Base-by-base conservation (phyloP, 1,140 invertebrate species). In the Drosophila tsacasi region DNA sequence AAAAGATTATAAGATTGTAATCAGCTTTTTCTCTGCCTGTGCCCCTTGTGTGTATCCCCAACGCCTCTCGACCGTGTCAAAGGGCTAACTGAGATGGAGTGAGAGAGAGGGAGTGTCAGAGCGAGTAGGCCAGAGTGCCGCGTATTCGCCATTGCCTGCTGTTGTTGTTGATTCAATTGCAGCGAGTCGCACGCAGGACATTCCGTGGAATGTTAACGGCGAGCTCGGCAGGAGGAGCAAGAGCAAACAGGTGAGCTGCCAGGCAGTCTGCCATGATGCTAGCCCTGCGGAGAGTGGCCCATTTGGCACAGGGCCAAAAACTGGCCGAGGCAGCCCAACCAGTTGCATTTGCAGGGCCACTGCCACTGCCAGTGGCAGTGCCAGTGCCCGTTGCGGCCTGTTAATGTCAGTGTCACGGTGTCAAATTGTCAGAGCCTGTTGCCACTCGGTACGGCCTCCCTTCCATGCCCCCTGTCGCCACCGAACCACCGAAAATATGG, bases 341-440 rank as follows among this genome's bases (percentile, higher is more conserved):
- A 89, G 84, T 87, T 87, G 84, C 84, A 83, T 81, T 81, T 60
- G 65, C 57, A 61, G 68, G 76, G 79, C 46, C 50, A 37, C 32
- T 73, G 72, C 52, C 71, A 55, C 3, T 58, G 75, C 78, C 64
- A 69, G 60, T 71, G 76, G 72, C 64, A 65, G 63, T 66, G 77
- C 37, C 49, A 35, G 4, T 68, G 76, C 55, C 72, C 59, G 65
- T 59, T 78, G 68, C 65, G 81, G 59, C 81, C 69, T 83, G 77
- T 71, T 79, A 87, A 84, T 79, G 84, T 89, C 84, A 89, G 77
- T 81, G 84, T 72, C 84, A 81, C 65, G 81, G 85, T 89, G 84
- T 83, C 81, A 81, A 78, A 87, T 81, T 85, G 82, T 85, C 82
- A 85, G 68, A 78, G 75, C 83, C 82, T 85, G 60, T 74, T 81